Percentiles rank a stretch among this genome's conserved stretches.
Evolutionary conservation across 2,797 vertebrate species (phyloP).

Genomic region (Strix occidentalis): DNA sequence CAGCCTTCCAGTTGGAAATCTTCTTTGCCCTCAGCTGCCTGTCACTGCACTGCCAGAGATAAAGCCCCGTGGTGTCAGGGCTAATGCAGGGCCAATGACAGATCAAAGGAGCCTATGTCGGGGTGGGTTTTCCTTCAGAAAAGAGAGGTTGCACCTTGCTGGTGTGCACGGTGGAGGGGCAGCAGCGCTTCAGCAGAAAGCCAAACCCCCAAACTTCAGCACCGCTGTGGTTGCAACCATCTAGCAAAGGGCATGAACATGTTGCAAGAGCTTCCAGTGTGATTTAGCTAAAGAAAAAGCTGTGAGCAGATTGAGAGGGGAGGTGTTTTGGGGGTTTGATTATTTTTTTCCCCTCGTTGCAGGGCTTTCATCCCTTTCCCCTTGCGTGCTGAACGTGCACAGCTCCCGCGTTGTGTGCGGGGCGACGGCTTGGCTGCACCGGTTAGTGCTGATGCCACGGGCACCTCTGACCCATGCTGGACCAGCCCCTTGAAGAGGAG

Average conservation of each 20-base stretch:
- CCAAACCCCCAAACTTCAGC: not conserved
- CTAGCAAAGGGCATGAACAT: not conserved
- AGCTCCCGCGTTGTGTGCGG: accelerated
- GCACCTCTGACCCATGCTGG: not conserved
- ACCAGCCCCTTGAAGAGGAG: not conserved
- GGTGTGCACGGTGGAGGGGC: not conserved
- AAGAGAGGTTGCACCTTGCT: not conserved
- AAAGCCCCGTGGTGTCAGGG: not conserved
- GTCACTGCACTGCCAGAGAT: not conserved
- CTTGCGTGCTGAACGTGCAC: accelerated
- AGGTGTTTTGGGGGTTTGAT: not conserved
- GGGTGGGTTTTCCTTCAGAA: not conserved
- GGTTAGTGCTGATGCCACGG: accelerated
- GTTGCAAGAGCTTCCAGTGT: not conserved
- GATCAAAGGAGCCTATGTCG: slow-evolving; percentile 23
- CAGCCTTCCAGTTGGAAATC: not conserved
- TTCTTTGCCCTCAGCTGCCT: slow-evolving; percentile 13
- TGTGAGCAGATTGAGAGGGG: accelerated
- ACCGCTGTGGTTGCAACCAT: not conserved
- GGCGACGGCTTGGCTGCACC: accelerated
- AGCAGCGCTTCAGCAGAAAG: not conserved
- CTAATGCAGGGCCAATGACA: slow-evolving; percentile 4
- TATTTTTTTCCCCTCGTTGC: accelerated
- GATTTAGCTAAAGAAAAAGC: not conserved
- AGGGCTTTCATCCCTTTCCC: not conserved